Percentiles rank a stretch among this genome's conserved stretches.
Evolutionary conservation across 1,140 invertebrate species (phyloP).

Genomic region (Hycleus cichorii): DNA sequence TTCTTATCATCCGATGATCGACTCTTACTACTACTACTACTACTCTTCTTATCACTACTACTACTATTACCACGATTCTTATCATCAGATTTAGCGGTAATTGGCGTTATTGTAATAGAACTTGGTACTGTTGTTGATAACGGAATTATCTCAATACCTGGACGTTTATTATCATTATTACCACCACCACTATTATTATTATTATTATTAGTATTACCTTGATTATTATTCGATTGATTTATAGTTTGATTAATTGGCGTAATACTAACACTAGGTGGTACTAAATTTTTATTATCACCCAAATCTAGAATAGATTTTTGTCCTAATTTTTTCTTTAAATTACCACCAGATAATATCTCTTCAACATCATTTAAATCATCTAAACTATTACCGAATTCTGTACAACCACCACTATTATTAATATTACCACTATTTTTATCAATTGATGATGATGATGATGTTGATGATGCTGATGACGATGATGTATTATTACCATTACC

Average conservation of each 20-base stretch:
- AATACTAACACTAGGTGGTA: constrained; percentile 70
- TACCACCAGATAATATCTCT: constrained; percentile 44
- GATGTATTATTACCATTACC: constrained; percentile 11
- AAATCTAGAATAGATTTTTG: constrained; percentile 41
- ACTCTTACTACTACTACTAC: constrained; percentile 46
- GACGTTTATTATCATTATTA: constrained; percentile 43
- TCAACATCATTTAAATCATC: constrained; percentile 46
- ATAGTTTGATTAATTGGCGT: constrained; percentile 51
- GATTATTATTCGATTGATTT: background rate
- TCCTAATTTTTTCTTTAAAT: constrained; percentile 41
- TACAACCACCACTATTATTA: too few species aligned
- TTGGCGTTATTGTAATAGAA: constrained; percentile 79
- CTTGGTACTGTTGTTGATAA: constrained; percentile 61
- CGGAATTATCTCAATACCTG: constrained; percentile 75
- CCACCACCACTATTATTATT: background rate
- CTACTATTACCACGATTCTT: constrained; percentile 51
- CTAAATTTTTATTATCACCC: constrained; percentile 51
- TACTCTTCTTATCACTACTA: background rate
- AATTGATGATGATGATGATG: too few species aligned
- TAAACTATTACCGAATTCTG: constrained; percentile 49
- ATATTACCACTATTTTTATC: constrained; percentile 44
- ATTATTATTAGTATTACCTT: background rate
- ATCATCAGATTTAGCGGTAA: constrained; percentile 54
- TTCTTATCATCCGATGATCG: constrained; percentile 48
- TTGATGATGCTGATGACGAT: too few species aligned